Evolutionary conservation across 1,140 invertebrate genomes (phyloP).

Genomic region (Ips nitidus): DNA sequence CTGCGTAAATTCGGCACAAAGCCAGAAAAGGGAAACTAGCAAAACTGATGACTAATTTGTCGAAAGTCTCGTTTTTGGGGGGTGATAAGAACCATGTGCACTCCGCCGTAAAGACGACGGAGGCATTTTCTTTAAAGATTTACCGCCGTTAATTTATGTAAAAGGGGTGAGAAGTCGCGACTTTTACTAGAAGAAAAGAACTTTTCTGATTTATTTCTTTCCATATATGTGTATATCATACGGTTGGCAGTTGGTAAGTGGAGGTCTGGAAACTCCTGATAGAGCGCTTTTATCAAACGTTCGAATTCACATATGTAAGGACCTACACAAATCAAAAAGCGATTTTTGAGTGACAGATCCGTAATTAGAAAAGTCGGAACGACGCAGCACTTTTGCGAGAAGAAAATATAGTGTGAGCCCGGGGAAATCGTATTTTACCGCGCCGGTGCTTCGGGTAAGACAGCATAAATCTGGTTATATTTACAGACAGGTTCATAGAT

Average conservation of each 20-base stretch:
- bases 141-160: constrained; percentile 29
- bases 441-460: constrained; percentile 26
- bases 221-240: not conserved
- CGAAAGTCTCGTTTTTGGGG: constrained; percentile 35
- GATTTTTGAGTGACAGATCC: constrained; percentile 43
- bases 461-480: constrained; percentile 49
- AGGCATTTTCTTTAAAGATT: constrained; percentile 26
- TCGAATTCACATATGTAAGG: not conserved
- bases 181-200: not conserved
- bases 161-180: constrained; percentile 18
- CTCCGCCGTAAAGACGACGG: constrained; percentile 24
- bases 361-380: constrained; percentile 44
- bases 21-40: constrained; percentile 30
- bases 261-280: not conserved
- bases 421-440: constrained; percentile 30
- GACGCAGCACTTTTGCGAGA: constrained; percentile 11
- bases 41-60: constrained; percentile 39
- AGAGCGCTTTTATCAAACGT: too few relatives aligned
- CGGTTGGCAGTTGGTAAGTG: not conserved
- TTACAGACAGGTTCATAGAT: constrained; percentile 48
- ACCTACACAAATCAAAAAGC: constrained; percentile 43
- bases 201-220: not conserved
- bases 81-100: constrained; percentile 37
- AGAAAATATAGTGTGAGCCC: constrained; percentile 33
- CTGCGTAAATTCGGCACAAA: constrained; percentile 21